Conservation (phyloP, 2,888 invertebrate species). For the Aporophyla nigra region DNA sequence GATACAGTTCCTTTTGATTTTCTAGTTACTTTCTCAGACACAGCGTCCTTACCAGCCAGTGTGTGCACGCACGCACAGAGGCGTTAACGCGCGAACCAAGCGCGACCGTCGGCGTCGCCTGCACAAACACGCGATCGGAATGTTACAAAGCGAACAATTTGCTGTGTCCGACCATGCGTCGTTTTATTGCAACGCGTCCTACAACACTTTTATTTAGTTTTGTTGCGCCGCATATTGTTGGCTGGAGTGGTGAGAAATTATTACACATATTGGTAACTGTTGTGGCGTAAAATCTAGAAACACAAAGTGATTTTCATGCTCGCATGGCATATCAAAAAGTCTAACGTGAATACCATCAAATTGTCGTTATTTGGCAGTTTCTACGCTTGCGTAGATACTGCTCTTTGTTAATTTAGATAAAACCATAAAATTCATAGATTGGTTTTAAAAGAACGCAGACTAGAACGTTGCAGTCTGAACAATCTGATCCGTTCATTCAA, state of each 20-base stretch:
- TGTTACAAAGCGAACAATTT: conserved; percentile 69
- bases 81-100: conserved; percentile 45
- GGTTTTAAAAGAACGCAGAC: not conserved
- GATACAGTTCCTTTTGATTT: not conserved
- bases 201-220: conserved; percentile 56
- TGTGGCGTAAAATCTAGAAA: not conserved
- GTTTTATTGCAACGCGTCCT: conserved; percentile 60
- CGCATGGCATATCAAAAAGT: not conserved
- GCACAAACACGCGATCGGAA: conserved; percentile 63
- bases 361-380: not conserved
- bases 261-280: conserved; percentile 17
- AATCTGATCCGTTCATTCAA: conserved; percentile 23
- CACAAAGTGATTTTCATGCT: not conserved
- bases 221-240: conserved; percentile 34
- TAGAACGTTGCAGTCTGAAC: not conserved
- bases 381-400: not conserved
- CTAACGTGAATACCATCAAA: not conserved
- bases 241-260: conserved; percentile 39
- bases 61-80: conserved; percentile 35
- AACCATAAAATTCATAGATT: not conserved
- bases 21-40: not conserved
- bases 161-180: conserved; percentile 62
- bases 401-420: not conserved
- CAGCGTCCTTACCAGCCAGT: conserved; percentile 36
- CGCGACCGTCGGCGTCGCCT: conserved; percentile 45